Evolutionary conservation across 2,888 invertebrate genomes (phyloP).

Genomic region (Acholoe squamosa): DNA sequence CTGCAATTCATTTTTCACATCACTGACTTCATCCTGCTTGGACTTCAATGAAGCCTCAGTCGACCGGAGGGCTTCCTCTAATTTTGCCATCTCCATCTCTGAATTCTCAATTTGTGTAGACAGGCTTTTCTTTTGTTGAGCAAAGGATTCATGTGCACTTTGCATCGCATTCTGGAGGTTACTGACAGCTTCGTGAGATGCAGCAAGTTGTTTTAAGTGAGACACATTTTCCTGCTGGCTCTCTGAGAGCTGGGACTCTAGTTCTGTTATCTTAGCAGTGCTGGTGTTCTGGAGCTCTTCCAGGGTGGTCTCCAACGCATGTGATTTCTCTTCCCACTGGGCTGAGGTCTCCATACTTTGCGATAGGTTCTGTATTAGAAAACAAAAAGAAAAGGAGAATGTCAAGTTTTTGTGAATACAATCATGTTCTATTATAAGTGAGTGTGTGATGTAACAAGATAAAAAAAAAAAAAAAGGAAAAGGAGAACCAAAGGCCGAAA

Average conservation of each 20-base stretch:
- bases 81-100: neutral
- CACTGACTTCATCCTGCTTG: neutral
- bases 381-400: no score
- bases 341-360: slow-evolving; percentile 5
- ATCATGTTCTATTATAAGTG: no score
- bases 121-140: neutral
- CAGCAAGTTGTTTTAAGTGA: neutral
- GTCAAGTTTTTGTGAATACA: no score
- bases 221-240: neutral
- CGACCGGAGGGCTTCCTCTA: neutral
- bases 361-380: neutral
- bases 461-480: no score
- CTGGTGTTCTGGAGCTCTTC: neutral
- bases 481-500: no score
- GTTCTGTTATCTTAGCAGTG: neutral
- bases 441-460: no score
- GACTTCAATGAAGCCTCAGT: neutral
- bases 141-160: neutral
- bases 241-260: neutral
- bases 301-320: neutral
- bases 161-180: slow-evolving; percentile 30
- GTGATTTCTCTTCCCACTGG: neutral
- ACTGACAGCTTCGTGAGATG: neutral
- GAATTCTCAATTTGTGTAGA: neutral
- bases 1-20: neutral